Percentiles rank a stretch among this genome's conserved stretches.
These are phyloP conservation scores for Schlechtendalia chinensis DNA, from an alignment of 1,140 invertebrate genomes.

Conservation along the genomic window DNA sequence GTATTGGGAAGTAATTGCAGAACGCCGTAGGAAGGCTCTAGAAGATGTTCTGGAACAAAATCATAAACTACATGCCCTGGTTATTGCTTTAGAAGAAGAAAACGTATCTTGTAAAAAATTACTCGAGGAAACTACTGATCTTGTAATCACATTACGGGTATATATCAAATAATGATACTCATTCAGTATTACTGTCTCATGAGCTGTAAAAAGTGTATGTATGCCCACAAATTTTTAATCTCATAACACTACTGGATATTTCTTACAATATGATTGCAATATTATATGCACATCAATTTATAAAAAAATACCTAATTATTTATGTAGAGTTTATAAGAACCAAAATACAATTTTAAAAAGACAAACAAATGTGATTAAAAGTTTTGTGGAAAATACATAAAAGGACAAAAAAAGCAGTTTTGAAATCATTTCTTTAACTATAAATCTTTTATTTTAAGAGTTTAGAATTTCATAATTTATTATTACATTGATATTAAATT, in stretches of 20 bases:
- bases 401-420: too few relatives aligned
- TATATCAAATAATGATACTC: background rate
- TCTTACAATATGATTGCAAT: too few relatives aligned
- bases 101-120: conserved; percentile 65
- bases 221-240: too few relatives aligned
- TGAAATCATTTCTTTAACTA: too few relatives aligned
- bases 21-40: conserved; percentile 65
- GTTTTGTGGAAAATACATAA: too few relatives aligned
- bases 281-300: background rate
- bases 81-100: conserved; percentile 65
- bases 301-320: background rate
- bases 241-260: too few relatives aligned
- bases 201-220: background rate
- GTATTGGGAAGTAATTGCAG: conserved; percentile 69
- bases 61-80: conserved; percentile 58
- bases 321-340: background rate
- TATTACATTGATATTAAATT: background rate
- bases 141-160: conserved; percentile 70
- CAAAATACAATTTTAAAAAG: too few relatives aligned
- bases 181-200: background rate
- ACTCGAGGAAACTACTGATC: conserved; percentile 65
- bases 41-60: conserved; percentile 67
- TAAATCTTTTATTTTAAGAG: background rate
- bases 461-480: background rate
- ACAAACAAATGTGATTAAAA: too few relatives aligned